These are phyloP conservation scores for Calvadosia cruxmelitensis DNA, from an alignment of 30 jellyfish, hydroid and myxozoan species.

Conservation along the genomic window DNA sequence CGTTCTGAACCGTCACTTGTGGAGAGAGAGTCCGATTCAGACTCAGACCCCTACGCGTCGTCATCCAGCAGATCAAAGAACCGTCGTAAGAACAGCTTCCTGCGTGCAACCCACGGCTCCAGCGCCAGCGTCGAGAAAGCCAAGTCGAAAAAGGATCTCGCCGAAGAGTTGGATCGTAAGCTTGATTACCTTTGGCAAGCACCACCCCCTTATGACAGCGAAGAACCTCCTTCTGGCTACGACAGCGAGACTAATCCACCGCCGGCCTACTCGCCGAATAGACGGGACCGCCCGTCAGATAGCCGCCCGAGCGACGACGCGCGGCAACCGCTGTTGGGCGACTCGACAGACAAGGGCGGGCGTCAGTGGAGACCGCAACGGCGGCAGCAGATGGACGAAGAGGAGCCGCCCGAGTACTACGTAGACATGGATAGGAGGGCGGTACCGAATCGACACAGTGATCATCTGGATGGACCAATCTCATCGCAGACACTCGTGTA, in stretches of 20 bases:
- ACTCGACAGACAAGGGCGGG: conserved; percentile 5
- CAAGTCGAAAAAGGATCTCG: conserved; percentile 68
- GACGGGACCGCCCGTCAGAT: neutral
- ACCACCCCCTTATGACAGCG: conserved; percentile 71
- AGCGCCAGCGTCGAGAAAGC: conserved; percentile 25
- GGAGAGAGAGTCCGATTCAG: conserved; percentile 39
- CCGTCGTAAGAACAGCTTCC: conserved; percentile 73
- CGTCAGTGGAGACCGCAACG: conserved; percentile 57
- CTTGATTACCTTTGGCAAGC: conserved; percentile 63
- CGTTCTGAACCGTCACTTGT: conserved; percentile 81
- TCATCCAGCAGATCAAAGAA: conserved; percentile 21
- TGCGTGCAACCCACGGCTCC: conserved; percentile 81
- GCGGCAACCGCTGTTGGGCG: neutral
- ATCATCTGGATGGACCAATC: conserved; percentile 41
- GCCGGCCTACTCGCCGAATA: conserved; percentile 60
- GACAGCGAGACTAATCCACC: conserved; percentile 76
- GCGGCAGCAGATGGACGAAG: conserved; percentile 12
- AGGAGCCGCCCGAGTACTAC: conserved; percentile 12
- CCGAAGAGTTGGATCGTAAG: conserved; percentile 64
- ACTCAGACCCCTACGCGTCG: conserved; percentile 54
- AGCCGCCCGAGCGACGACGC: neutral
- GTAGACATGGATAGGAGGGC: conserved; percentile 13
- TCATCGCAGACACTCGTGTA: conserved; percentile 52
- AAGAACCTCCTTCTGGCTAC: conserved; percentile 30
- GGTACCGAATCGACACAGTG: conserved; percentile 28